Evolutionary conservation across 2,797 vertebrate species (phyloP).

Genomic region (Hozukius guyotensis): DNA sequence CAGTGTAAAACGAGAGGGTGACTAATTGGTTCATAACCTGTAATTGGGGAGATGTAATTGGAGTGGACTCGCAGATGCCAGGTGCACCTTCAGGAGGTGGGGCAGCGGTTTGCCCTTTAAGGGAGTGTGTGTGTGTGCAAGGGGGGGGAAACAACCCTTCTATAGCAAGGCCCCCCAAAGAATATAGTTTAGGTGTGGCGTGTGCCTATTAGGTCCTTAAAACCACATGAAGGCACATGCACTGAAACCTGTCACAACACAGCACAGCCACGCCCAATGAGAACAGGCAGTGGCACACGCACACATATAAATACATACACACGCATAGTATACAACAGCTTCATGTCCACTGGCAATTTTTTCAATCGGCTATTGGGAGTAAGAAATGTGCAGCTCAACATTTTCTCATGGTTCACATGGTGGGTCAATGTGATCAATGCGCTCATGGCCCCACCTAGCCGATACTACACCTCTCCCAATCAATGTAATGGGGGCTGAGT

Average conservation of each 20-base stretch:
- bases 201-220: constrained; percentile 61
- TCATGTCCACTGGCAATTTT: constrained; percentile 33
- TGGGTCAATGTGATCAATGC: constrained; percentile 81
- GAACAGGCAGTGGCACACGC: background rate
- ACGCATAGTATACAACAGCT: constrained; percentile 10
- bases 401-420: constrained; percentile 78
- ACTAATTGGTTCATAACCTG: constrained; percentile 85
- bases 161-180: constrained; percentile 45
- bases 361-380: constrained; percentile 21
- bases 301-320: constrained; percentile 13
- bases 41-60: constrained; percentile 84
- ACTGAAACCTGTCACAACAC: constrained; percentile 35
- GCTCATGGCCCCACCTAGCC: constrained; percentile 71
- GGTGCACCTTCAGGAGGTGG: constrained; percentile 79
- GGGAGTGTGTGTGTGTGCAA: constrained; percentile 28
- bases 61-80: constrained; percentile 81
- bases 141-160: constrained; percentile 11
- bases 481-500: constrained; percentile 79
- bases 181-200: constrained; percentile 62
- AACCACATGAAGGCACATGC: constrained; percentile 61
- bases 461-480: constrained; percentile 76
- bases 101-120: constrained; percentile 75
- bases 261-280: constrained; percentile 39
- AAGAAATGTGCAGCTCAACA: constrained; percentile 74
- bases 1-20: constrained; percentile 85